phyloP scores from a whole-genome alignment of 2,888 invertebrate genomes.

The Dermolepida albohirtum region DNA sequence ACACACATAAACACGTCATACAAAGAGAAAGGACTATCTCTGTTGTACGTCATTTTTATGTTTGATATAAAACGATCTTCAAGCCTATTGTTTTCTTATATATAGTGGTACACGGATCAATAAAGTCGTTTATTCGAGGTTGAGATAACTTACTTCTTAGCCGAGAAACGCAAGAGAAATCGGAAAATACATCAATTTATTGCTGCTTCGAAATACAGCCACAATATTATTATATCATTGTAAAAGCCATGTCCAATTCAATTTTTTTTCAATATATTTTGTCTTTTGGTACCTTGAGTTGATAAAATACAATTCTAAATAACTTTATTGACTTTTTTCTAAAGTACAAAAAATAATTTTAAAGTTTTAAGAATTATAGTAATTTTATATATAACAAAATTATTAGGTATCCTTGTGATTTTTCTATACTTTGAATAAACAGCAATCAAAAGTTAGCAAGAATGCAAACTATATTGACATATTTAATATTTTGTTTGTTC shows the following conservation, averaged over 20 bases:
- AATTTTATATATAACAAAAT: too few species aligned
- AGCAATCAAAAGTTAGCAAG: too few species aligned
- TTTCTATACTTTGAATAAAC: too few species aligned
- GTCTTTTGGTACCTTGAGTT: not conserved
- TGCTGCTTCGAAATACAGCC: conserved; percentile 10
- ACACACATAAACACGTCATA: not conserved
- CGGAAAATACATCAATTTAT: conserved; percentile 20
- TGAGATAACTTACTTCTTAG: conserved; percentile 23
- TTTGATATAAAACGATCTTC: conserved; percentile 29
- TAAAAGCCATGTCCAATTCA: not conserved
- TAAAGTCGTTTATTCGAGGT: conserved; percentile 24
- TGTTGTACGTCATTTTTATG: conserved; percentile 22
- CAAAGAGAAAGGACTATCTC: not conserved
- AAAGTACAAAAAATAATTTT: too few species aligned
- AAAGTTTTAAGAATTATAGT: too few species aligned
- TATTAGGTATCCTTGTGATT: too few species aligned
- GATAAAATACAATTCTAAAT: not conserved
- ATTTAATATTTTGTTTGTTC: too few species aligned
- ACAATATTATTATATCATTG: conserved; percentile 16
- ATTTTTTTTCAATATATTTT: not conserved
- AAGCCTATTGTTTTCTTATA: conserved; percentile 19
- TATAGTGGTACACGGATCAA: conserved; percentile 21
- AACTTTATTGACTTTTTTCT: too few species aligned
- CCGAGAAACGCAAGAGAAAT: conserved; percentile 8
- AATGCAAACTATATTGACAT: too few species aligned